Percentiles rank a stretch among this genome's conserved stretches.
phyloP scores from a whole-genome alignment of 2,888 invertebrate species.

The Alsophila aescularia region DNA sequence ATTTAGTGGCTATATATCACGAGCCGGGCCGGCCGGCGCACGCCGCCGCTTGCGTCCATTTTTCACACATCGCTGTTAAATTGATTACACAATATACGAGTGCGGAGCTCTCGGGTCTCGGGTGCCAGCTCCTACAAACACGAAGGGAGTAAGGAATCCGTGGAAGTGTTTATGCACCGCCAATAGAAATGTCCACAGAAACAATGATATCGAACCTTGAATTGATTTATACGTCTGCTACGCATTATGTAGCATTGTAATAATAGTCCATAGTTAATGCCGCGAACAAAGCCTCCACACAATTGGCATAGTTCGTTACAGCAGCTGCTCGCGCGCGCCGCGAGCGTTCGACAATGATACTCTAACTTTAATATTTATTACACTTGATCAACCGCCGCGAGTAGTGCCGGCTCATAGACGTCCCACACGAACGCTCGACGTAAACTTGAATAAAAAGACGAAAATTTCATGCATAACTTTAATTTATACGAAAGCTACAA shows the following conservation, averaged over 20 bases:
- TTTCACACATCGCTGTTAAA: conserved; percentile 66
- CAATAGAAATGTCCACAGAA: conserved; percentile 42
- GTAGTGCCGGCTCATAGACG: conserved; percentile 52
- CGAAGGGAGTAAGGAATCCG: conserved; percentile 3
- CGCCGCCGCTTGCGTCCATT: conserved; percentile 56
- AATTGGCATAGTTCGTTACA: conserved; percentile 77
- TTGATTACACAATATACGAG: conserved; percentile 56
- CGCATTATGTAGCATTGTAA: conserved; percentile 54
- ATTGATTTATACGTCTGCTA: conserved; percentile 48
- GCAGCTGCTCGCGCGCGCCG: conserved; percentile 63
- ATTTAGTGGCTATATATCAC: conserved; percentile 63
- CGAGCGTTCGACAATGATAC: conserved; percentile 77
- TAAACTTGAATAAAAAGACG: conserved; percentile 63
- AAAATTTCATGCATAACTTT: conserved; percentile 69
- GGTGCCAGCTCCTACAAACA: conserved; percentile 8
- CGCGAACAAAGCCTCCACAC: conserved; percentile 73
- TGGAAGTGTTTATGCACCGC: conserved; percentile 25
- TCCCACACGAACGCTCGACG: conserved; percentile 41
- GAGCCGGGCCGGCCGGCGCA: conserved; percentile 38
- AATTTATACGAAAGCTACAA: conserved; percentile 61
- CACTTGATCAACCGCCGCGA: conserved; percentile 74
- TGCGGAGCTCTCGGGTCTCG: conserved; percentile 19
- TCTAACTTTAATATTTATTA: conserved; percentile 83
- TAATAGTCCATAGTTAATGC: conserved; percentile 72
- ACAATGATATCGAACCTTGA: conserved; percentile 41